phyloP scores from a whole-genome alignment of 2,113 vertebrate species.

The Boulengerochromis microlepis region DNA sequence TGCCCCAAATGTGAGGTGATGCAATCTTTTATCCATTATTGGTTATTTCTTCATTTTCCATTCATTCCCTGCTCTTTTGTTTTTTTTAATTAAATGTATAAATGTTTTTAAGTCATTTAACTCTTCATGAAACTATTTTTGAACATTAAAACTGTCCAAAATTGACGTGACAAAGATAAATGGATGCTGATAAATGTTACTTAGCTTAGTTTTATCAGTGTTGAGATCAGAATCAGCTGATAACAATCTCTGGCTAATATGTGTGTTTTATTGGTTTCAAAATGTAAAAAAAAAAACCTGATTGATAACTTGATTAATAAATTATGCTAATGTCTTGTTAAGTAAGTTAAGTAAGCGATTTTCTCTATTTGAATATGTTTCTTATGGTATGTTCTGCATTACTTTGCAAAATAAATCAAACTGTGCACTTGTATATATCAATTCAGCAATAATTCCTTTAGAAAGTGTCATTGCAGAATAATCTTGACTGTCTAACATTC shows the following conservation, averaged over 20 bases:
- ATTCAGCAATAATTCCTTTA: not conserved
- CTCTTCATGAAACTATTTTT: not conserved
- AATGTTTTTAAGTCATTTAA: accelerated
- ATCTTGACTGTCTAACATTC: accelerated
- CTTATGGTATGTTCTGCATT: accelerated
- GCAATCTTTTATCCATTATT: not conserved
- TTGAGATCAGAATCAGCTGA: not conserved
- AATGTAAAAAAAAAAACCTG: not conserved
- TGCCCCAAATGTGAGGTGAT: accelerated
- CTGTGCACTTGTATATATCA: not conserved
- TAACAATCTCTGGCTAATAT: accelerated
- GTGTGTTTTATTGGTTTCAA: not conserved
- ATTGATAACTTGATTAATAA: not conserved
- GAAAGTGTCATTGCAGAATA: not conserved
- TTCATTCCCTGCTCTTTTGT: accelerated
- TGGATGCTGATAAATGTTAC: accelerated
- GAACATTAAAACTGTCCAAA: not conserved
- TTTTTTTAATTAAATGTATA: accelerated
- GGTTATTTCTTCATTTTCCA: accelerated
- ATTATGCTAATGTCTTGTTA: not conserved
- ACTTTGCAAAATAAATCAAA: not conserved
- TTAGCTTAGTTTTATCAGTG: not conserved
- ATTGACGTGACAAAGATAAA: accelerated
- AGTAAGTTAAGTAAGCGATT: not conserved
- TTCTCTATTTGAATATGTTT: accelerated